A percentile compares a stretch with the other conserved stretches of the same genome.
Evolutionary conservation across 2,797 vertebrate genomes (phyloP).

Genomic region (Pseudopleuronectes americanus): DNA sequence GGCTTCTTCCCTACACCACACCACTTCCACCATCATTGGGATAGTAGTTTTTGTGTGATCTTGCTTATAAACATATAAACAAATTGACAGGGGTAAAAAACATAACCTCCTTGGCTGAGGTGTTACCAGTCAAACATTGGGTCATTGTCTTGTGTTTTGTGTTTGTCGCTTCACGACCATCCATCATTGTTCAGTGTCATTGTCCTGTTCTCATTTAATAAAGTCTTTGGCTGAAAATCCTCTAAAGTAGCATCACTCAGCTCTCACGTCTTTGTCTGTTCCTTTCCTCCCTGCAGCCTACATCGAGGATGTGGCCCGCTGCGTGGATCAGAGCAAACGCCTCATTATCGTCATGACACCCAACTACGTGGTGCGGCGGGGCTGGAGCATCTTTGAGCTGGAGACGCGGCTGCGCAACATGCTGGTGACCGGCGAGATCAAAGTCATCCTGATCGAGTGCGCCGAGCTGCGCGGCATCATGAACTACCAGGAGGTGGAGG

Average conservation of each 20-base stretch:
- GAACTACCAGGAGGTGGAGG: conserved; percentile 99
- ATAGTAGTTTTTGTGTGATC: too few species aligned
- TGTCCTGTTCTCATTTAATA: conserved; percentile 24
- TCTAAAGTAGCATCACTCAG: too few species aligned
- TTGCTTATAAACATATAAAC: too few species aligned
- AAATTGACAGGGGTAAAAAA: too few species aligned
- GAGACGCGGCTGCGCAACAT: conserved; percentile 97
- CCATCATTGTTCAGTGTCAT: conserved; percentile 50
- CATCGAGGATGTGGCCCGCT: conserved; percentile 98
- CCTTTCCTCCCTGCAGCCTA: conserved; percentile 83
- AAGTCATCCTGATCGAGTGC: conserved; percentile 98
- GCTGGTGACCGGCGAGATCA: conserved; percentile 96
- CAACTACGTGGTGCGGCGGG: conserved; percentile 96
- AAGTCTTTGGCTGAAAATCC: conserved; percentile 9
- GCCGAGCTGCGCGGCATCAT: conserved; percentile 96
- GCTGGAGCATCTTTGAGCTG: conserved; percentile 99
- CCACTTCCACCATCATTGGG: too few species aligned
- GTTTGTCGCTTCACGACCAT: conserved; percentile 58
- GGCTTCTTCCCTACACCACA: too few species aligned
- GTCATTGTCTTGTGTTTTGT: conserved; percentile 71
- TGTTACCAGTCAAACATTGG: conserved; percentile 6
- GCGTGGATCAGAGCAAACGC: conserved; percentile 98
- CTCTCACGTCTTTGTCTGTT: conserved; percentile 1
- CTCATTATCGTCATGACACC: conserved; percentile 99
- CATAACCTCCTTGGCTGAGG: too few species aligned